Percentiles rank a stretch among this genome's conserved stretches.
phyloP scores from a whole-genome alignment of 2,797 vertebrate genomes.

The Tragelaphus eurycerus region DNA sequence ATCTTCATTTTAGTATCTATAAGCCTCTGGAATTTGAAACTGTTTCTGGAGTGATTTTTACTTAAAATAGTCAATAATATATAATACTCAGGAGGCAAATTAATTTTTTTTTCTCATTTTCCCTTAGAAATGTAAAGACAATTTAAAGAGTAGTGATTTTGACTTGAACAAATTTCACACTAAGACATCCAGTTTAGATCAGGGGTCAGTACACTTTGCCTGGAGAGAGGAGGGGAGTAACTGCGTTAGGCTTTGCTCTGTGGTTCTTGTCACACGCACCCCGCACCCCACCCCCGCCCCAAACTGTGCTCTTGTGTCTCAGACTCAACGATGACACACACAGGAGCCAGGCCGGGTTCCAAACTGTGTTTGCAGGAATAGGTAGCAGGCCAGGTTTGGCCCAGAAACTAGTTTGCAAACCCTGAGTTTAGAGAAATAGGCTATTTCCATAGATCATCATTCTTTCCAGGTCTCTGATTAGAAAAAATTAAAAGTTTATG shows the following conservation, averaged over 20 bases:
- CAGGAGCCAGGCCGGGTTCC: fast-evolving
- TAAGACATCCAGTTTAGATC: not conserved
- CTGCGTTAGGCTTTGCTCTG: not conserved
- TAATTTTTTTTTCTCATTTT: not conserved
- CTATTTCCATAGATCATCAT: not conserved
- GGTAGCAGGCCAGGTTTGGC: not conserved
- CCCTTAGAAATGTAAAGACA: not conserved
- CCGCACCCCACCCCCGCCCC: not conserved
- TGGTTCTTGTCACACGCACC: not conserved
- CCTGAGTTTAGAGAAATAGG: not conserved
- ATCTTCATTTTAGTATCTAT: not conserved
- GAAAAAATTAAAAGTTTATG: constrained; percentile 35
- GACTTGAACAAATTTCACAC: not conserved
- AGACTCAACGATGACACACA: not conserved
- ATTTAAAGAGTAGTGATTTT: not conserved
- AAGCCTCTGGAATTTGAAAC: not conserved
- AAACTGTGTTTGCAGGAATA: not conserved
- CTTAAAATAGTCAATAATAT: not conserved
- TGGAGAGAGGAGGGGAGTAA: not conserved
- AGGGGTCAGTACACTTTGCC: not conserved
- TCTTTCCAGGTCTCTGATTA: constrained; percentile 7
- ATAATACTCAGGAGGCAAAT: not conserved
- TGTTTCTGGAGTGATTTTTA: constrained; percentile 16
- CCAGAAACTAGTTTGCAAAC: not conserved
- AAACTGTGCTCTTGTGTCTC: not conserved